phyloP scores from a whole-genome alignment of 23 tunicate genomes.

The Styela clava region DNA sequence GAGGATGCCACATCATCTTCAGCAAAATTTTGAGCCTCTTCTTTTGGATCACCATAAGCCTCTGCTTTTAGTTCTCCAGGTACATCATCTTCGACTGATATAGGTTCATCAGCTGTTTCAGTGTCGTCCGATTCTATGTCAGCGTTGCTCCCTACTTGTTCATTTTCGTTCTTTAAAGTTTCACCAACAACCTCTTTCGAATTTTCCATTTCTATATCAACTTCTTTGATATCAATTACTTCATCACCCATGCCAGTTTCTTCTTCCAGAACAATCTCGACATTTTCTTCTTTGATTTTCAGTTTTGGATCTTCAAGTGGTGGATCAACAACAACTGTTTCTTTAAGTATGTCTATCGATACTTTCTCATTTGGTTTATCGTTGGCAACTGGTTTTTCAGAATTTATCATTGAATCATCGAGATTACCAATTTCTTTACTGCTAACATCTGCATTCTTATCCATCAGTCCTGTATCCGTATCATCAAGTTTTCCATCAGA shows the following conservation, averaged over 20 bases:
- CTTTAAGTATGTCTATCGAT: neutral
- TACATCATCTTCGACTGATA: neutral
- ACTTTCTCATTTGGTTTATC: too few species aligned
- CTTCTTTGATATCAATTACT: slow-evolving; percentile 2
- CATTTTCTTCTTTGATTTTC: neutral
- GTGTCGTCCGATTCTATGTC: neutral
- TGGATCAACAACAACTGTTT: neutral
- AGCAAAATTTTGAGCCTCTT: neutral
- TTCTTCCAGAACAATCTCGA: neutral
- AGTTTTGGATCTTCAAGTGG: neutral
- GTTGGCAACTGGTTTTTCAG: too few species aligned
- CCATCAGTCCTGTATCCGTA: neutral
- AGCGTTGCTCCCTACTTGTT: neutral
- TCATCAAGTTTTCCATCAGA: neutral
- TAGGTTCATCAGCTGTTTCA: neutral
- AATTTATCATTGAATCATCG: too few species aligned
- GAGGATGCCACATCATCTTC: slow-evolving; percentile 7
- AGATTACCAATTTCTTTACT: too few species aligned
- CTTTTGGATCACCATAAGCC: neutral
- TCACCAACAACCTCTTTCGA: neutral
- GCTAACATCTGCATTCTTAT: neutral
- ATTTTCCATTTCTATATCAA: slow-evolving; percentile 17
- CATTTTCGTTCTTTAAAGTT: neutral
- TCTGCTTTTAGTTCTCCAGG: neutral
- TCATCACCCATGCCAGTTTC: neutral